These are phyloP conservation scores for Orthonevra nobilis DNA, from an alignment of 2,888 invertebrate genomes.

Conservation along the genomic window DNA sequence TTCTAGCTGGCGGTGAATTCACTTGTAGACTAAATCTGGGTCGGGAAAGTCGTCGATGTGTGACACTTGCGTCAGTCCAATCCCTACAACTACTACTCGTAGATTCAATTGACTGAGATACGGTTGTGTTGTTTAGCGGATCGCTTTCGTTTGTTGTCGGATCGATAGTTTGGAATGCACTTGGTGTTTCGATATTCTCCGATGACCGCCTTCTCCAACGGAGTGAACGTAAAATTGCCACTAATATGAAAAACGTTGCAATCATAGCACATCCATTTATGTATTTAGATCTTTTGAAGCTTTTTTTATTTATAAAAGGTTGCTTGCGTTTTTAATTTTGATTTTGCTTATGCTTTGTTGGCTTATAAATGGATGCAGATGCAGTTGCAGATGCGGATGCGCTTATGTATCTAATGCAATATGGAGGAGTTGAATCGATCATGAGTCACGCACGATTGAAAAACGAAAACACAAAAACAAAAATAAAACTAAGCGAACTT, in stretches of 20 bases:
- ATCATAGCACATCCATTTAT: constrained; percentile 76
- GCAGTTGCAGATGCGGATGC: constrained; percentile 41
- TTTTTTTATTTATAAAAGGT: constrained; percentile 13
- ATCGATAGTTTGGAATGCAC: too few species aligned
- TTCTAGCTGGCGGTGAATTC: constrained; percentile 44
- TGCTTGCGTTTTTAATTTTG: constrained; percentile 19
- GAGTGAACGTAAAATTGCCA: constrained; percentile 80
- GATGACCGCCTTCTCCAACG: constrained; percentile 77
- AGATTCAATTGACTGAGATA: constrained; percentile 26
- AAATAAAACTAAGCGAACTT: constrained; percentile 29
- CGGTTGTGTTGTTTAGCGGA: constrained; percentile 34
- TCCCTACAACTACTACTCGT: too few species aligned
- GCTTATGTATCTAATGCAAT: constrained; percentile 60
- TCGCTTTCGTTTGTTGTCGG: constrained; percentile 45
- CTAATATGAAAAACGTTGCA: constrained; percentile 80
- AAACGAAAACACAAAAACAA: constrained; percentile 8
- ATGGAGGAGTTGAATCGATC: constrained; percentile 37
- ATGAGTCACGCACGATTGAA: constrained; percentile 45
- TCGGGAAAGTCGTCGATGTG: constrained; percentile 51
- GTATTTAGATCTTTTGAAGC: constrained; percentile 55
- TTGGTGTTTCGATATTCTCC: constrained; percentile 51
- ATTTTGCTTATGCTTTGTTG: constrained; percentile 30
- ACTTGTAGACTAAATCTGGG: constrained; percentile 58
- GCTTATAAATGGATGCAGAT: constrained; percentile 40
- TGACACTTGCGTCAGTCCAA: constrained; percentile 21